phyloP scores from a whole-genome alignment of 2,888 invertebrate genomes.

The Molorchus minor region DNA sequence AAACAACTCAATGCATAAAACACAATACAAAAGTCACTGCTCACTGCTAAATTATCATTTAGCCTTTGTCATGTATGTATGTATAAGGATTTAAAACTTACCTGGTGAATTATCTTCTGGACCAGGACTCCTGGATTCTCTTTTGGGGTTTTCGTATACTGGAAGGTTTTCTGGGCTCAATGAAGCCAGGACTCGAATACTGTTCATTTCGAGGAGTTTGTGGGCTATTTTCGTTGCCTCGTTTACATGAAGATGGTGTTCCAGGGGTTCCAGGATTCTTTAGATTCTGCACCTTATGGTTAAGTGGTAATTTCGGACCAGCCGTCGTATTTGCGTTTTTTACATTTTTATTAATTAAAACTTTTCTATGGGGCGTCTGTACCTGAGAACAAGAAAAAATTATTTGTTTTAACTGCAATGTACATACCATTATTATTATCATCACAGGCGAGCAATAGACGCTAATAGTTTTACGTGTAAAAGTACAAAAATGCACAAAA shows the following conservation, averaged over 20 bases:
- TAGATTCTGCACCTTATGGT: slow-evolving; percentile 3
- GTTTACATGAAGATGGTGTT: slow-evolving; percentile 24
- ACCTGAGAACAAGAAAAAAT: slow-evolving; percentile 4
- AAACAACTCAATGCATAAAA: no score
- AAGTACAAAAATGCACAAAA: no score
- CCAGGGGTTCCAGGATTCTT: background rate
- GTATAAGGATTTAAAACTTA: no score
- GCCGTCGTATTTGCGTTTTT: background rate
- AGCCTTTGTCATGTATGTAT: no score
- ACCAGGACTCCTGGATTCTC: slow-evolving; percentile 57
- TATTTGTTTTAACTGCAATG: no score
- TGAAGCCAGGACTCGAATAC: slow-evolving; percentile 39
- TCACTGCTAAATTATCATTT: no score
- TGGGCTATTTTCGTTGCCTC: slow-evolving; percentile 2
- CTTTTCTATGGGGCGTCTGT: slow-evolving; percentile 1
- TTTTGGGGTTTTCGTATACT: slow-evolving; percentile 58
- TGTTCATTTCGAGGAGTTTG: slow-evolving; percentile 13
- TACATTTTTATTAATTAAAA: no score
- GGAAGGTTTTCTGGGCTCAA: slow-evolving; percentile 53
- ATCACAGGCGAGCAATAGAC: no score
- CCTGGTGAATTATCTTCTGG: slow-evolving; percentile 59
- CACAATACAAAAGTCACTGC: no score
- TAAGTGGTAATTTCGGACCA: background rate
- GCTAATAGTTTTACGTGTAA: no score
- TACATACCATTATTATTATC: no score